Base-by-base conservation (phyloP, 2,113 vertebrate genomes). In the Psophia crepitans region DNA sequence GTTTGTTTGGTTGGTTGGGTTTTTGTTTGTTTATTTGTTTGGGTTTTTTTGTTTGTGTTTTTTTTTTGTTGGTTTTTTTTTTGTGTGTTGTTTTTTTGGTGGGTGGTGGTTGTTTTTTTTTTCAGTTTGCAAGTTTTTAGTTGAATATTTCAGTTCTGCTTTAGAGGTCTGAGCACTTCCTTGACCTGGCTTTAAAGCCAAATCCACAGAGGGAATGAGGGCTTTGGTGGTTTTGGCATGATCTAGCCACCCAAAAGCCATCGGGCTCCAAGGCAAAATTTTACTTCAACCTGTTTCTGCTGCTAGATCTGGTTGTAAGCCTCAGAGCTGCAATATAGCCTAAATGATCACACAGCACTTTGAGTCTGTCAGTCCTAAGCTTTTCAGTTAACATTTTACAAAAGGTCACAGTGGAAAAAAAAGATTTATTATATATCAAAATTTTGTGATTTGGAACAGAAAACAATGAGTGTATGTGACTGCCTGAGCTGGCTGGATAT, bases 371-470 rank as follows among this genome's bases (percentile, higher is more conserved):
- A 84, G 46, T 43, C 32, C 20, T 82, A 70, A 96, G 78, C 24
- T 54, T 94, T 90, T 64, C 73, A 49, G 85, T 89, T 74, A 93
- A 93, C 68, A 66, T 87, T 94, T 93, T 65, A 91, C 4, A 6
- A 83, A 83, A 44, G 74, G 68, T 96, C 82, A 93, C 48, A 58
- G 75, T 39, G 48, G 32, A 84, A 81, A 53, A 75, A 53, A 75
- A 75, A 93, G 91, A 96, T 96, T 96, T 97, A 94, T 92, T 92
- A 46, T 54, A 64, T 14, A 83, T 28, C 53, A 66, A 46, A 76
- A 16, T 80, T 79, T 94, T 95, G 83, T 97, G 75, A 94, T 95
- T 92, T 39, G 20, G 89, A 95, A 48, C 87, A 92, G 97, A 96
- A 95, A 90, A 96, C 82, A 95, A 71, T 95, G 79, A 68, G 54